Base-by-base conservation (phyloP, 2,888 invertebrate genomes). In the Pyrrhosoma nymphula region DNA sequence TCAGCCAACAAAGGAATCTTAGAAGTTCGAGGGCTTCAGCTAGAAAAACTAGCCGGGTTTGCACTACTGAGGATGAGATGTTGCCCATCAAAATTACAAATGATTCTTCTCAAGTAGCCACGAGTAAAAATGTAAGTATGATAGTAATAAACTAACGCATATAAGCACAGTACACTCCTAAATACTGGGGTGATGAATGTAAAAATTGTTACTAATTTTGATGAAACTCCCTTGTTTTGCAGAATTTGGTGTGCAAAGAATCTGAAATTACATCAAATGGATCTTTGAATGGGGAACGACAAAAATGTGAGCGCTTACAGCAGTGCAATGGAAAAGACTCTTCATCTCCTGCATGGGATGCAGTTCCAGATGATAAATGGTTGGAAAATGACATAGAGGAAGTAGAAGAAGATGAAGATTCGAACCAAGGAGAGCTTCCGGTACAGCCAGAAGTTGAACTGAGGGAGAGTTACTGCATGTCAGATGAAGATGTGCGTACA, bases 311-410 rank as follows among this genome's bases (percentile, higher is more conserved):
- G 82, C 82, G 82, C 18, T 35, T 82, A 35, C 82, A 23, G 8
- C 82, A 82, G 8, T 82, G 10, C 26, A 6, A 35, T 35, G 35
- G 18, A 0, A 69, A 93, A 18, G n/a, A 39, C 2, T 39, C 69
- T 47, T 69, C 75, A 55, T 35, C 60, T 8, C 39, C 91, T 63
- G 39, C 93, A 2, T 93, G 93, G 93, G n/a, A 75, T 69, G 14
- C 93, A 6, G 69, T 93, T 39, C 93, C 93, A 16, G 93, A 93
- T 69, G 93, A 93, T 47, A 93, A 93, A 47, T 93, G 93, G 93
- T 93, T 93, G 47, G 93, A 93, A 18, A 75, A 93, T 93, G 93
- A 93, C 69, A 93, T 93, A 23, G 93, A 93, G 39, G 93, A 93
- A 93, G 93, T 93, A 18, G 93, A 93, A 35, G 93, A 93, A 47